Evolutionary conservation across 2,888 invertebrate species (phyloP).

Genomic region (Priapulus caudatus): DNA sequence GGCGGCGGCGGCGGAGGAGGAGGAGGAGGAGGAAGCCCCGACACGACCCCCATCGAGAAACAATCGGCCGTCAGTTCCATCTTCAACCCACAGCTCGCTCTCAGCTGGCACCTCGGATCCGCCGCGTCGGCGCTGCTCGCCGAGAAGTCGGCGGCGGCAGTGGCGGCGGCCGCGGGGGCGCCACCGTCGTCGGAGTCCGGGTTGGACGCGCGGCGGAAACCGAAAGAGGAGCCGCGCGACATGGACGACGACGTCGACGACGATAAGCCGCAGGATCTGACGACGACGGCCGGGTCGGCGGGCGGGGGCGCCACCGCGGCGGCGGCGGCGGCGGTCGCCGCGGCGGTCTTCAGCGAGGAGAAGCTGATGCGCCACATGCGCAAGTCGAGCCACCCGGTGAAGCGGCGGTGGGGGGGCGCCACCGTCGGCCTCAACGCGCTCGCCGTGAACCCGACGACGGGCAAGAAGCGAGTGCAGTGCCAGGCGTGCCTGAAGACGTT

Average conservation of each 20-base stretch:
- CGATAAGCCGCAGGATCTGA: slow-evolving; percentile 16
- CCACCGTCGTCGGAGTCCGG: slow-evolving; percentile 6
- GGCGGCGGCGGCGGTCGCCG: slow-evolving; percentile 15
- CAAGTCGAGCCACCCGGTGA: slow-evolving; percentile 40
- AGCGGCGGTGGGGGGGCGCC: slow-evolving; percentile 41
- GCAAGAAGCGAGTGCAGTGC: slow-evolving; percentile 93
- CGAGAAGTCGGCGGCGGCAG: neutral
- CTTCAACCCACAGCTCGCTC: neutral
- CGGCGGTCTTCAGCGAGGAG: slow-evolving; percentile 26
- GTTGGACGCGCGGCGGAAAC: slow-evolving; percentile 6
- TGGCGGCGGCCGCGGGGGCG: slow-evolving; percentile 46
- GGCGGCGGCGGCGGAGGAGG: too few relatives aligned
- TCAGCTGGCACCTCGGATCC: neutral
- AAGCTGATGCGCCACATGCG: slow-evolving; percentile 38
- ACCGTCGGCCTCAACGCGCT: slow-evolving; percentile 36
- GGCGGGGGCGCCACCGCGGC: slow-evolving; percentile 50
- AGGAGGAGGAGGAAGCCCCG: too few relatives aligned
- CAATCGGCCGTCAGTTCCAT: neutral
- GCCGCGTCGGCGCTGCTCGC: neutral
- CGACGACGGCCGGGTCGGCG: slow-evolving; percentile 40
- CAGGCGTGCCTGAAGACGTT: slow-evolving; percentile 97
- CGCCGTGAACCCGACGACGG: neutral
- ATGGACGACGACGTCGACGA: slow-evolving; percentile 48
- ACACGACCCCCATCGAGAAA: neutral
- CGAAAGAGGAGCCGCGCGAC: slow-evolving; percentile 14